Conservation (phyloP, 2,888 invertebrate species). For the Eristalis tenax region DNA sequence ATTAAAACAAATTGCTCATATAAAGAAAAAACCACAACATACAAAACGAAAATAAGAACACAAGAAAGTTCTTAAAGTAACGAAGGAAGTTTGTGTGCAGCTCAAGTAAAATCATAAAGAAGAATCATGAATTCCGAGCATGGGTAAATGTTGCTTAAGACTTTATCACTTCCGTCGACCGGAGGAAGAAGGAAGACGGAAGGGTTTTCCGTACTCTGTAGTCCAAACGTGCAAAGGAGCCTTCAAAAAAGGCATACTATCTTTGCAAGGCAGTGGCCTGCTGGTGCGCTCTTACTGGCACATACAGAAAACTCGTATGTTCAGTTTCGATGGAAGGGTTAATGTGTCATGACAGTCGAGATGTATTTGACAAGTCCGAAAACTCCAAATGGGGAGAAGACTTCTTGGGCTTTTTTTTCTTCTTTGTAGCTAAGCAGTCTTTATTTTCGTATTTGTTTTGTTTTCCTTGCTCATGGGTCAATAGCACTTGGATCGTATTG, state of each 20-base stretch:
- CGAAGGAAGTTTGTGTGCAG: constrained; percentile 12
- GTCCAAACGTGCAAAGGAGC: background rate
- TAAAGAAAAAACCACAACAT: background rate
- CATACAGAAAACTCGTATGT: background rate
- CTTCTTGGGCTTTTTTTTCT: background rate
- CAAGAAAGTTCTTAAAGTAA: background rate
- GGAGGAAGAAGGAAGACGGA: constrained; percentile 11
- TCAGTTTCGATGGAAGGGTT: constrained; percentile 5
- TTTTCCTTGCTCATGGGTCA: background rate
- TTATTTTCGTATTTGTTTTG: background rate
- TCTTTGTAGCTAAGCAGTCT: background rate
- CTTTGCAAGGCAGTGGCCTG: background rate
- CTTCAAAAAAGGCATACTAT: background rate
- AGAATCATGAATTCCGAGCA: constrained; percentile 81
- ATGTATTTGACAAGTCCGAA: background rate
- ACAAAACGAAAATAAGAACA: constrained; percentile 12
- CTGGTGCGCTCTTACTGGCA: background rate
- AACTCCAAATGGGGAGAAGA: background rate
- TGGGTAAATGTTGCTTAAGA: constrained; percentile 77
- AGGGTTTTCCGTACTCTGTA: background rate
- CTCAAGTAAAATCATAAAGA: constrained; percentile 74
- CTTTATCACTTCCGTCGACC: constrained; percentile 25
- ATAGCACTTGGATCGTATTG: background rate
- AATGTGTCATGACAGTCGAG: constrained; percentile 15
- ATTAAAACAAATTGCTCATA: constrained; percentile 52